Base-by-base conservation (phyloP, 37 sponge, comb jelly and placozoan species). In the Diacarnus erythraeanus region DNA sequence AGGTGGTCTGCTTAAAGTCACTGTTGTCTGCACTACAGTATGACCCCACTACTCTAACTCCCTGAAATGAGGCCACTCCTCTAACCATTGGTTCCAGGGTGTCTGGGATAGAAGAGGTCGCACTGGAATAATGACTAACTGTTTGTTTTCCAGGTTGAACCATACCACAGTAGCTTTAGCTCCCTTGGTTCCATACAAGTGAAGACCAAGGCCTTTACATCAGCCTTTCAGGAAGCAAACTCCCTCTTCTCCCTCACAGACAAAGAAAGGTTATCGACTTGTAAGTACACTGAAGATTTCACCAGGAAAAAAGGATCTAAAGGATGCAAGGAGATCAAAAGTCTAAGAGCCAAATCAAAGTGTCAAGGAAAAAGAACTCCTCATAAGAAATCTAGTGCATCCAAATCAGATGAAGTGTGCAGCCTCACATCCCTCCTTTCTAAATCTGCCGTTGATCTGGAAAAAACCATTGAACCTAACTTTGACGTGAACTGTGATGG, bases 141-240 rank as follows among this genome's bases (percentile, higher is more conserved):
- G 8, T 68, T 43, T 4, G 2, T 27, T 34, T 30, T 68, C 12
- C 8, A 82, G 82, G 65, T 82, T 58, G 82, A 82, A 37, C 74
- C 74, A 34, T 82, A 73, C 64, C 63, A 74, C 6, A 31, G 69
- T n/a, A 63, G 22, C 12, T 72, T 42, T 30, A 42, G 63, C 72
- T 33, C 54, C 4, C 64, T 57, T 8, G 57, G 71, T 40, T 42
- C 47, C 22, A 37, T 60, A n/a, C 21, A 3, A 56, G 6, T 69
- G 72, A 59, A 25, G 15, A 71, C 31, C 33, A 71, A 59, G 22
- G 5, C 59, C 18, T 75, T 89, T 72, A 33, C 38, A 36, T 6
- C 2, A 27, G 89, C 84, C 0, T 37, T 72, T 30, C 17, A 64
- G 38, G 89, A 89, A 54, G 89, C 89, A 2, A 74, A 79, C 1